Evolutionary conservation across 2,797 vertebrate genomes (phyloP), one percentile per base, ranked within the genome.

Genomic region (Gymnoscopelus braueri): DNA sequence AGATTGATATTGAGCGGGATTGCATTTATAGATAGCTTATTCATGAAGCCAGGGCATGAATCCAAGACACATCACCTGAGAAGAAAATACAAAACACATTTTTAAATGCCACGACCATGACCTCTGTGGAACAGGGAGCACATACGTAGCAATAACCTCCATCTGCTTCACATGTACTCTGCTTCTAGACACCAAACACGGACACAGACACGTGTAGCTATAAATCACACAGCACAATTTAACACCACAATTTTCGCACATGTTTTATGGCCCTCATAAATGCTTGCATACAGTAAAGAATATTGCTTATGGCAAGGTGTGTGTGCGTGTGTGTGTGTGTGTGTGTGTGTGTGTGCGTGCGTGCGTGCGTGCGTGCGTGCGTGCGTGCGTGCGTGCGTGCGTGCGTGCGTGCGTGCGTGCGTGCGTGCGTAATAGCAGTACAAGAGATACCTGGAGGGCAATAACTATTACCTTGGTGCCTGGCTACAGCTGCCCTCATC

Each of bases 1-100:
- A 67, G 74, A 75, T 72, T 52, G 60, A 57, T 32, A 75, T 26
- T 68, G 59, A 77, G 54, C 19, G 56, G 54, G 71, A 67, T 62
- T 12, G 23, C 7, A 2, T 24, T 57, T 49, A 15, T 49, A 15
- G 53, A 70, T 14, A 57, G 63, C 55, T 12, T 55, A 61, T 69
- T 39, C 49, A 50, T 12, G 19, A 29, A 32, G 59, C 47, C 32
- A 39, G 57, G 52, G 35, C 35, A 48, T 60, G 53, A 54, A 15
- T 14, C 39, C 55, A 24, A 70, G 71, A 74, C 77, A 62, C 19
- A 32, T 55, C 58, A 54, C 51, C 51, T 23, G 70, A 44, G 39
- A 44, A 44, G 39, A 44, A 44, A 44, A 44, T 44, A 44, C 63
- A 29, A 35, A 71, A 44, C 23, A 32, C 51, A 32, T 26, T 52